Evolutionary conservation across 2,113 vertebrate genomes (phyloP).

Genomic region (Silurus meridionalis): DNA sequence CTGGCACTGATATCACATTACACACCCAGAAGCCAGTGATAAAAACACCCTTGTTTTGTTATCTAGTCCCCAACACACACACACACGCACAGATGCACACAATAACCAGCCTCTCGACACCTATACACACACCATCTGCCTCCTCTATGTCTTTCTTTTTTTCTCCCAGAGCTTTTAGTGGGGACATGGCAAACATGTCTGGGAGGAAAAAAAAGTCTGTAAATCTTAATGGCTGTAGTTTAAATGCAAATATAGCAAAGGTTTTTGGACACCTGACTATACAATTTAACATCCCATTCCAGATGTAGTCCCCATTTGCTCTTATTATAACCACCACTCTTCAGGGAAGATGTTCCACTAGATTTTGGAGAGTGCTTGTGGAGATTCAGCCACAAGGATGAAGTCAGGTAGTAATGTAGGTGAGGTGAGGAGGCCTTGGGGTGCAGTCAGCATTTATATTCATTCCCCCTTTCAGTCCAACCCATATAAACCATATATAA

Average conservation of each 20-base stretch:
- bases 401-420: too few relatives aligned
- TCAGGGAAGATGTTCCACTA: too few relatives aligned
- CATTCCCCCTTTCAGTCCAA: too few relatives aligned
- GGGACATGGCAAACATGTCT: not conserved
- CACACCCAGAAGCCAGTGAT: not conserved
- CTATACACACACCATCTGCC: not conserved
- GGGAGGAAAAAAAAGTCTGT: not conserved
- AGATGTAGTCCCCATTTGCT: too few relatives aligned
- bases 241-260: not conserved
- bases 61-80: not conserved
- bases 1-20: not conserved
- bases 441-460: too few relatives aligned
- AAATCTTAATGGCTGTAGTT: not conserved
- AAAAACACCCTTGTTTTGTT: not conserved
- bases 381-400: too few relatives aligned
- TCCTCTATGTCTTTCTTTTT: not conserved
- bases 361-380: too few relatives aligned
- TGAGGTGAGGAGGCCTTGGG: too few relatives aligned
- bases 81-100: conserved; percentile 15
- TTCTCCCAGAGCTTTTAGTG: not conserved
- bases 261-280: too few relatives aligned
- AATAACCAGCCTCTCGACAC: not conserved
- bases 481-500: too few relatives aligned
- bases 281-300: too few relatives aligned
- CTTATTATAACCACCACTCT: too few relatives aligned